Base-by-base conservation (phyloP, 2,797 vertebrate genomes). In the Eurystomus glaucurus region DNA sequence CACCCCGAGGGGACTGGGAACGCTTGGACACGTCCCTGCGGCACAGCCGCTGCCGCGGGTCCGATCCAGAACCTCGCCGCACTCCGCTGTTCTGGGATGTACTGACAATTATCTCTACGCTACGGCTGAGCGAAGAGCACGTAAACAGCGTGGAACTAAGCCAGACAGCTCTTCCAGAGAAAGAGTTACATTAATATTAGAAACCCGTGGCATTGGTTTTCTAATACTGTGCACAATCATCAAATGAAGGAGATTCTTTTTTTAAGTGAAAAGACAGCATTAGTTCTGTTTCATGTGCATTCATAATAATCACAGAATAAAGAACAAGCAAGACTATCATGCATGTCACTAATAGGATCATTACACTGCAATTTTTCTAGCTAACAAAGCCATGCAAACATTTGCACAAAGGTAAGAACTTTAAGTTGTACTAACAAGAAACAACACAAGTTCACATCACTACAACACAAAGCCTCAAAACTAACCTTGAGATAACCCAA, bases 11-110 rank as follows among this genome's bases (percentile, higher is more conserved):
- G 41, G 16, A 16, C 41, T 43, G 41, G 41, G 41, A 85, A 72
- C 39, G 77, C 78, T 95, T 17, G 14, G 75, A 91, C 48, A 58
- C 33, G 85, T 45, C 37, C 37, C 41, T 69, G 45, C 82, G 51
- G 79, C 91, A 80, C 90, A 93, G 91, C 96, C 97, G 96, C 94
- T 96, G 93, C 39, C 92, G 93, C 84, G 91, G 80, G 83, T 58
- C 78, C 54, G 55, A 43, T 72, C 90, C 62, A 18, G 48, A 97
- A 68, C 91, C 83, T n/a, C 55, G 46, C 39, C 83, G 90, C 71
- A 65, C 91, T 96, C 96, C 95, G 88, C 7, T 55, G 35, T 28
- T 72, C 35, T 35, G 91, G 64, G 83, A 64, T 21, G 48, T 33
- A n/a, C 45, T n/a, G 46, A 88, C 88, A 94, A 82, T 61, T 62